Evolutionary conservation across 1,140 invertebrate species (phyloP).

Genomic region (Habropoda laboriosa): DNA sequence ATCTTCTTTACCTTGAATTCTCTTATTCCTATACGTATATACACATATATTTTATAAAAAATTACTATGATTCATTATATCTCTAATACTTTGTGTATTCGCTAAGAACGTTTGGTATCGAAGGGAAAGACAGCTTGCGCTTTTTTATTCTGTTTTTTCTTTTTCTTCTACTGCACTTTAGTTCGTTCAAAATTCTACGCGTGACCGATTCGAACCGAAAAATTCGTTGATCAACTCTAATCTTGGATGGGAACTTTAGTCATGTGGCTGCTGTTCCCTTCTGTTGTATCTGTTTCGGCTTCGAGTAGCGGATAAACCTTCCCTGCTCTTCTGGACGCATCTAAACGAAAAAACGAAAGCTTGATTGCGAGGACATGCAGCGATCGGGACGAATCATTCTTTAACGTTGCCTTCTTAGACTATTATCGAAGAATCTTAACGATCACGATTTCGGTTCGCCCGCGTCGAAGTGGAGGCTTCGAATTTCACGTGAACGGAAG

Average conservation of each 20-base stretch:
- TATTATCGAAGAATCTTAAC: neutral
- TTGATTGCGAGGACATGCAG: slow-evolving; percentile 45
- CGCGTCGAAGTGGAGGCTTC: neutral
- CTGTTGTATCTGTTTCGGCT: neutral
- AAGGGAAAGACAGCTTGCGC: slow-evolving; percentile 67
- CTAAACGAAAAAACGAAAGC: neutral
- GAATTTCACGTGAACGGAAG: slow-evolving; percentile 10
- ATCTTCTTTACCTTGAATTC: neutral
- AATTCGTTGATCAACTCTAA: slow-evolving; percentile 15
- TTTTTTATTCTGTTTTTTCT: no score
- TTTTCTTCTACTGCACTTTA: slow-evolving; percentile 21
- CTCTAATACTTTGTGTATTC: slow-evolving; percentile 54
- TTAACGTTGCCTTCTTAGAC: neutral
- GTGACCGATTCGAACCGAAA: neutral
- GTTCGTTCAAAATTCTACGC: slow-evolving; percentile 38
- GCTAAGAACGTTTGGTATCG: slow-evolving; percentile 55
- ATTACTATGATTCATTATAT: neutral
- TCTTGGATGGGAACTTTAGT: neutral
- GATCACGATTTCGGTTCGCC: neutral
- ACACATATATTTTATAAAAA: slow-evolving; percentile 19
- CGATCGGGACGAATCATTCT: slow-evolving; percentile 57
- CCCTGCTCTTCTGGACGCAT: neutral
- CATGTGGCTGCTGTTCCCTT: neutral
- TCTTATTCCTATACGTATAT: slow-evolving; percentile 21
- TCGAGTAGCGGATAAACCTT: neutral